Base-by-base conservation (phyloP, 2,888 invertebrate genomes). In the Tachina fera region DNA sequence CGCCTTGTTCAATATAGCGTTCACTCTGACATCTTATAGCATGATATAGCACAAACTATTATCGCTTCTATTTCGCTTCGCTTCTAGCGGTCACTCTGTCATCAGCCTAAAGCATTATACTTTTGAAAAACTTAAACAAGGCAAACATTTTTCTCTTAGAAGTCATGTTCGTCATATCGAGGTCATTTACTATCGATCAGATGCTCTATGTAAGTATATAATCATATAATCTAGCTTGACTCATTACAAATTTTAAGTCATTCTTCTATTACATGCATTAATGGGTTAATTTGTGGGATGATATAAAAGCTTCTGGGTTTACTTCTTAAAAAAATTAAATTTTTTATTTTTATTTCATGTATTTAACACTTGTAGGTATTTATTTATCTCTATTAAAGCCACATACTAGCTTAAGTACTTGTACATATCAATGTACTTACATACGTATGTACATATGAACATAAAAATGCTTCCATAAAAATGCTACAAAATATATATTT, bases 331-430 rank as follows among this genome's bases (percentile, higher is more conserved):
- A 5, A 31, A 31, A 4, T 45, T 19, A 16, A 43, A 53, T 71
- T 67, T 41, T 74, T 61, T 65, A 60, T 58, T 16, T 67, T 67
- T 65, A 16, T 71, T 39, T 63, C 39, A 43, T 79, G n/a, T 71
- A 75, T 47, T 84, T 77, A 80, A 76, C 84, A 84, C 80, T 80
- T 80, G 84, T 84, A 72, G 60, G 79, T 79, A 75, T 84, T 84
- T 75, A 53, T 75, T 51, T 71, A 71, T 63, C 41, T 58, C 45
- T 45, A 58, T 51, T 60, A 45, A 19, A 72, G 31, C 49, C 16
- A 51, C 14, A 65, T 41, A 47, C 16, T 14, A 60, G 43, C 16
- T 14, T 68, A 61, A 61, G 43, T 43, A 61, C 56, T 14, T 70
- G 53, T 22, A 45, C 19, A 68, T 49, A 9, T 60, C n/a, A 16